Evolutionary conservation across 2,797 vertebrate genomes (phyloP), one percentile per base, ranked within the genome.

Genomic region (Allobates femoralis): DNA sequence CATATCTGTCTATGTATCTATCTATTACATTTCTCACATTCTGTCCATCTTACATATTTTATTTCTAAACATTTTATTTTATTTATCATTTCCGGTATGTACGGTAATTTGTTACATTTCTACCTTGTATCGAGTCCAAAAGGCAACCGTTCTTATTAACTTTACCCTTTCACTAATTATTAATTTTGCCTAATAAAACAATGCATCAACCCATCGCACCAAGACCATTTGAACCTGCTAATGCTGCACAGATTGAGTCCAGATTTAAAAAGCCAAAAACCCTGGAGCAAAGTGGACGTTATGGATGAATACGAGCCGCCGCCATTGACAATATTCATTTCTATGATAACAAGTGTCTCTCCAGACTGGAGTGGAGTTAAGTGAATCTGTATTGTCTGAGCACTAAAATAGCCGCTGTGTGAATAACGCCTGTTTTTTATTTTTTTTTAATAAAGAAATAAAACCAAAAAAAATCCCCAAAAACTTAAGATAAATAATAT

Each of bases 261-360:
- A 62, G 89, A 88, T 89, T 88, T 56, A 74, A 74, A 46, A 64
- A 84, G 69, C 32, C n/a, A 32, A 64, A n/a, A 67, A 51, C 10
- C 5, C 30, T 4, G n/a, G 32, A 41, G 46, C 51, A 46, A 79
- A 79, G 15, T 50, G 50, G 71, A 76, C 14, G 32, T 21, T 82
- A 75, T 50, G 4, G 50, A 82, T 58, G 30, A 30, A 32, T 69
- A 37, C 81, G 67, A 67, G 58, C 56, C 50, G 41, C 79, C 19
- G 30, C 4, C 71, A 46, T 62, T 76, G 85, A 50, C 26, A 41
- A 69, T 60, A 71, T 51, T 87, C 58, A 83, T 58, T 60, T 77
- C 34, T 67, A 74, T 26, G 30, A 55, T 46, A 51, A 81, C 56
- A 64, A 83, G 83, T 71, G 79, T 41, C 80, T 83, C 46, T 83